Evolutionary conservation across 1,140 invertebrate genomes (phyloP), one percentile per base, ranked within the genome.

Genomic region (Musca domestica): DNA sequence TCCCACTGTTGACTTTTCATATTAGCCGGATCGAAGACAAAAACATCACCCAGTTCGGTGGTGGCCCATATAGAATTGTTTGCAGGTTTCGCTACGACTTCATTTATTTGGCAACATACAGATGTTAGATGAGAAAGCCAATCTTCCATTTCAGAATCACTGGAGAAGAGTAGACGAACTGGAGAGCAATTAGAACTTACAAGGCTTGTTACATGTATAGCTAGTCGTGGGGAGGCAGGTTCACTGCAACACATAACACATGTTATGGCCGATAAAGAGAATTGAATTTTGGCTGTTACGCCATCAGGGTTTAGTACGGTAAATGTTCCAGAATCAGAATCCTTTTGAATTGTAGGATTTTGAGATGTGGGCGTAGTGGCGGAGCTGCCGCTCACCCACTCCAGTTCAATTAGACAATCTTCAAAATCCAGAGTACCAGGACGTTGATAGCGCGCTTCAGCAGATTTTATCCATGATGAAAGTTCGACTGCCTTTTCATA

Each of bases 71-170:
- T 85, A 12, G 92, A 87, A 76, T 88, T 87, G 68, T 85, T 79
- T 27, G 87, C 87, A 22, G 92, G 90, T 71, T 84, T 86, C 15
- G 88, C 88, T 74, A 87, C 86, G 41, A 91, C 80, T 68, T 86
- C 86, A 81, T 91, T 88, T 66, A 91, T 86, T 80, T 90, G 87
- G 71, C 89, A 90, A 77, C 88, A 89, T 15, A 91, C 88, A 80
- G 85, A 87, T n/a, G 87, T 86, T 68, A 94, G 85, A 75, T 92
- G 87, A 46, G 88, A 87, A 56, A 94, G 86, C 93, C 93, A 95
- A 77, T 95, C 93, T 83, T 94, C 92, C 82, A 93, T 86, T 82
- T 94, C 91, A 48, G 88, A 87, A 81, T 95, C 92, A 72, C 89
- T 88, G 19, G 85, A 81, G 82, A 94, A 92, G 82, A 91, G 88